phyloP scores from a whole-genome alignment of 2,113 vertebrate species.

The Leptodactylus fuscus region DNA sequence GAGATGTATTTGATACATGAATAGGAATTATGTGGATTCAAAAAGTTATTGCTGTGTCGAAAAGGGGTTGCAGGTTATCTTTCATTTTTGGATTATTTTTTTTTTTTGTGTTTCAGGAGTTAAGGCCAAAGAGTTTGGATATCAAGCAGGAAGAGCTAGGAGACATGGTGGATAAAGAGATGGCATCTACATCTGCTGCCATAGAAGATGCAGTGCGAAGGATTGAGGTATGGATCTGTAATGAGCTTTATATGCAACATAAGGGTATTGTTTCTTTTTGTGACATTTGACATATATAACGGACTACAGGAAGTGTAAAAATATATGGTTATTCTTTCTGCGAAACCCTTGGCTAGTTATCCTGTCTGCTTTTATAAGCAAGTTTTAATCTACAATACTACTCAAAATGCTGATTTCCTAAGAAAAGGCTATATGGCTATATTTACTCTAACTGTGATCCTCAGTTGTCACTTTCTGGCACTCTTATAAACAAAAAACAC shows the following conservation, averaged over 20 bases:
- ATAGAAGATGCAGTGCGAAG: constrained; percentile 92
- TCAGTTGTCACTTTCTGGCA: no score
- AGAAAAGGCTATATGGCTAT: no score
- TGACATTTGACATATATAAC: neutral
- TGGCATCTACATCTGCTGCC: constrained; percentile 90
- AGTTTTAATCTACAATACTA: no score
- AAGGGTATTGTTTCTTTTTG: no score
- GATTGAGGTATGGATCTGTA: constrained; percentile 84
- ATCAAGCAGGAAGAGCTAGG: constrained; percentile 92
- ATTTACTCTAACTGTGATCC: no score
- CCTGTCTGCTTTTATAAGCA: neutral
- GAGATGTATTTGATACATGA: no score
- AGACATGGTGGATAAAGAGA: constrained; percentile 96
- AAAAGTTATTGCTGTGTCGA: no score
- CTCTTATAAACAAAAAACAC: no score
- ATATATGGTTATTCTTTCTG: neutral
- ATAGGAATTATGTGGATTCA: no score
- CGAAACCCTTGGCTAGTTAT: neutral
- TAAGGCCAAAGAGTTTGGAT: constrained; percentile 90
- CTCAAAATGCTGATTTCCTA: no score
- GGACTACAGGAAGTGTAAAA: neutral
- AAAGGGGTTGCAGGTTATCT: no score
- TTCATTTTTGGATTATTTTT: no score
- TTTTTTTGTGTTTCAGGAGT: constrained; percentile 76
- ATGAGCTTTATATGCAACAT: neutral